Evolutionary conservation across 2,888 invertebrate genomes (phyloP).

Genomic region (Andrena fulva): DNA sequence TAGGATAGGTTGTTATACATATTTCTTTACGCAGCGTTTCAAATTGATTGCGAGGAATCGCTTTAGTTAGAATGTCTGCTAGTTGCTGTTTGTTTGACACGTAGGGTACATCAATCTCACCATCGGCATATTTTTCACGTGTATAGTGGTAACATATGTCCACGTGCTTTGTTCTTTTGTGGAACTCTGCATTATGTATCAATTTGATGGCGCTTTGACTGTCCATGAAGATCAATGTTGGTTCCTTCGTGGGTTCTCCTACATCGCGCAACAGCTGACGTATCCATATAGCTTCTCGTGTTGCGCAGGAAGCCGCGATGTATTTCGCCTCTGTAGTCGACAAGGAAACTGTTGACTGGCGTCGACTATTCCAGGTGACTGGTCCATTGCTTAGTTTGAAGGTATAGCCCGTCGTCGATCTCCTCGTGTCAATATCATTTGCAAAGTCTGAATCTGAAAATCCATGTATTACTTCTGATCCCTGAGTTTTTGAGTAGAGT

Average conservation of each 20-base stretch:
- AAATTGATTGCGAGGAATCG: background rate
- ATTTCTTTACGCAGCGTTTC: background rate
- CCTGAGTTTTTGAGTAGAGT: background rate
- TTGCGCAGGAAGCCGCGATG: background rate
- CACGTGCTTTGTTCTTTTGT: background rate
- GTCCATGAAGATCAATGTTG: background rate
- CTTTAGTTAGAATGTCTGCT: conserved; percentile 8
- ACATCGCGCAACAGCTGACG: background rate
- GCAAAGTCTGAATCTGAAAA: conserved; percentile 4
- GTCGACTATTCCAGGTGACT: background rate
- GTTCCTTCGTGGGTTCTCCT: background rate
- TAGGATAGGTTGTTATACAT: background rate
- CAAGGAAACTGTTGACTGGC: background rate
- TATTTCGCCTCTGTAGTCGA: conserved; percentile 1
- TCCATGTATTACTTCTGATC: background rate
- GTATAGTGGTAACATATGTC: background rate
- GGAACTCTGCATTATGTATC: background rate
- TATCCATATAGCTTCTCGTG: background rate
- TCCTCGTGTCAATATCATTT: background rate
- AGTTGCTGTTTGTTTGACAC: background rate
- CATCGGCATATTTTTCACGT: background rate
- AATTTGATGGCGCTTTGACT: conserved; percentile 9
- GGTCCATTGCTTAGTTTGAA: conserved; percentile 1
- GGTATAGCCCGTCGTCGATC: background rate
- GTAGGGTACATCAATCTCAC: background rate